A percentile compares a stretch with the other conserved stretches of the same genome.
phyloP scores from a whole-genome alignment of 2,888 invertebrate species.

The Synanthedon tipuliformis region DNA sequence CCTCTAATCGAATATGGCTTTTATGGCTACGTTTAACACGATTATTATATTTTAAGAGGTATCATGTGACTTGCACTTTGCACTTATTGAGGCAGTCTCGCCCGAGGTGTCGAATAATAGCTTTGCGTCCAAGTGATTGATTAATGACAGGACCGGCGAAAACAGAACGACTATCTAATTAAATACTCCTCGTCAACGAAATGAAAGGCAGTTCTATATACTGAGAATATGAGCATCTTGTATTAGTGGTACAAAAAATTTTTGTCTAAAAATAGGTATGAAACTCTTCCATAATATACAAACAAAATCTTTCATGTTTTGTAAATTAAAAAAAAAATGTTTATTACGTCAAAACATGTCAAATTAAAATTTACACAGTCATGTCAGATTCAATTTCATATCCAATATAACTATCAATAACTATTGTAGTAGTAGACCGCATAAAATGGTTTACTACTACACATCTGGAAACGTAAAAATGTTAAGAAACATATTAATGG shows the following conservation, averaged over 20 bases:
- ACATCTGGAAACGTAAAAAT: slow-evolving; percentile 52
- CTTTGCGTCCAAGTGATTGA: slow-evolving; percentile 53
- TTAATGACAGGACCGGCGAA: slow-evolving; percentile 61
- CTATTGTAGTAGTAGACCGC: slow-evolving; percentile 4
- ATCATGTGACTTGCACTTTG: slow-evolving; percentile 63
- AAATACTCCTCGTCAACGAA: slow-evolving; percentile 38
- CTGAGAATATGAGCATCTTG: too few species aligned
- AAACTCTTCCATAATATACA: too few species aligned
- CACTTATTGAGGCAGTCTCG: slow-evolving; percentile 25
- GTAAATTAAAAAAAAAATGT: background rate
- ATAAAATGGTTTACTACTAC: slow-evolving; percentile 52
- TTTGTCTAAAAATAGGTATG: too few species aligned
- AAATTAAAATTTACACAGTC: slow-evolving; percentile 10
- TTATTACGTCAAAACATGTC: slow-evolving; percentile 11
- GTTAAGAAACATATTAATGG: slow-evolving; percentile 39
- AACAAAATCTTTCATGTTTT: background rate
- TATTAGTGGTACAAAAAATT: too few species aligned
- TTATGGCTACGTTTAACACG: slow-evolving; percentile 66
- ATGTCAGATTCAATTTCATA: slow-evolving; percentile 22
- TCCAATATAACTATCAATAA: slow-evolving; percentile 17
- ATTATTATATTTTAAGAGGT: slow-evolving; percentile 69
- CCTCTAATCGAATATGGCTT: slow-evolving; percentile 64
- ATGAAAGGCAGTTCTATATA: slow-evolving; percentile 22
- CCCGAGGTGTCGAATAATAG: slow-evolving; percentile 59
- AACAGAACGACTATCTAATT: slow-evolving; percentile 60